Percentiles rank a stretch among this genome's conserved stretches.
Conservation (phyloP, 2,113 vertebrate genomes). For the Heterotis niloticus region DNA sequence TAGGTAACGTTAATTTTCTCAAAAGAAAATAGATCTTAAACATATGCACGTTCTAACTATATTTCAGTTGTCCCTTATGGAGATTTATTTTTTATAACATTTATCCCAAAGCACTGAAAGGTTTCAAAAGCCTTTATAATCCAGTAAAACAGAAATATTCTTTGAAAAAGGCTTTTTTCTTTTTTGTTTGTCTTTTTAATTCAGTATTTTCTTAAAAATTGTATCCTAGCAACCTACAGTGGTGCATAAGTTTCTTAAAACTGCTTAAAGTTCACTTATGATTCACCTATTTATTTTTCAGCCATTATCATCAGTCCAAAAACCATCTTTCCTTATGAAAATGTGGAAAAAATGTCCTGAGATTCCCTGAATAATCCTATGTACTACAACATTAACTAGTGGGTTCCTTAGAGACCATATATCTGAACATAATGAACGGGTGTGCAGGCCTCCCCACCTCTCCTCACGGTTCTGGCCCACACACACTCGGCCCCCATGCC, state of each 20-base stretch:
- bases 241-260: conserved; percentile 11
- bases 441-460: conserved; percentile 60
- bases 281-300: background rate
- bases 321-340: too few species aligned
- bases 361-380: background rate
- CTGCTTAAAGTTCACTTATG: background rate
- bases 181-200: background rate
- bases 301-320: background rate
- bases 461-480: conserved; percentile 92
- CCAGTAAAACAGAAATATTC: too few species aligned
- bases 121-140: too few species aligned
- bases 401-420: background rate
- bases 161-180: background rate
- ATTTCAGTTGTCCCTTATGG: too few species aligned
- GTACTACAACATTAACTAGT: background rate
- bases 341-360: background rate
- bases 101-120: too few species aligned
- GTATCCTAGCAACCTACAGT: conserved; percentile 1
- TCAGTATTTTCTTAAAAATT: background rate
- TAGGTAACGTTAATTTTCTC: background rate
- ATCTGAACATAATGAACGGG: background rate
- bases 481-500: conserved; percentile 86
- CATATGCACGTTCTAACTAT: too few species aligned
- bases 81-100: too few species aligned
- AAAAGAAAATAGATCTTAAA: background rate